Percentiles rank a stretch among this genome's conserved stretches.
Evolutionary conservation across 2,888 invertebrate species (phyloP).

Genomic region (Oscheius myriophilus): DNA sequence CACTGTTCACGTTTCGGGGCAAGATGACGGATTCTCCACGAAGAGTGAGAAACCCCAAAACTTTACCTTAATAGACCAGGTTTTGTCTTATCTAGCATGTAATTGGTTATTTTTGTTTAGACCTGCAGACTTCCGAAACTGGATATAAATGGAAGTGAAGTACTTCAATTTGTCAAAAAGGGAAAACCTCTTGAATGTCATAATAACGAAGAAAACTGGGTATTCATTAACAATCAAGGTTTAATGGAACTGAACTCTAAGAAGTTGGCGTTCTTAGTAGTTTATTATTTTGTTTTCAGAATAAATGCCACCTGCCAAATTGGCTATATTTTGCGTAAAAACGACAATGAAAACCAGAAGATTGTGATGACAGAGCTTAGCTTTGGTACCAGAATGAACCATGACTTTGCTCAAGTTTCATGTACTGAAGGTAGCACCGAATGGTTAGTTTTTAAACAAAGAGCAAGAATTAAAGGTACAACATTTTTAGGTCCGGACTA

Average conservation of each 20-base stretch:
- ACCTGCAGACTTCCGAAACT: constrained; percentile 66
- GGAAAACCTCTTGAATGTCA: constrained; percentile 53
- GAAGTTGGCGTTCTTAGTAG: constrained; percentile 18
- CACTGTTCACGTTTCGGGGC: too few relatives aligned
- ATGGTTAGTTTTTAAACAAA: constrained; percentile 15
- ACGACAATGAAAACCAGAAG: constrained; percentile 39
- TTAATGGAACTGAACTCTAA: constrained; percentile 48
- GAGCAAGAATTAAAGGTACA: too few relatives aligned
- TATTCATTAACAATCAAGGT: constrained; percentile 55
- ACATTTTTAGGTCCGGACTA: constrained; percentile 39
- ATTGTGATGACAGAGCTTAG: neutral
- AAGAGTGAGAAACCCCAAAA: constrained; percentile 8
- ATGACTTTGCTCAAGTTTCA: constrained; percentile 17
- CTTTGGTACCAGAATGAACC: constrained; percentile 9
- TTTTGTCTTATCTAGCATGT: neutral
- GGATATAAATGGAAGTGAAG: constrained; percentile 61
- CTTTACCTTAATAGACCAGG: constrained; percentile 10
- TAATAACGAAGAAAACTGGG: constrained; percentile 56
- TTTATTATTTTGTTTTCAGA: constrained; percentile 21
- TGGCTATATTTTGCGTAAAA: constrained; percentile 37
- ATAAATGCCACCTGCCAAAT: constrained; percentile 41
- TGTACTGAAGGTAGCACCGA: neutral
- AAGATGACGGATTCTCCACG: too few relatives aligned
- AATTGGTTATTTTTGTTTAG: constrained; percentile 9
- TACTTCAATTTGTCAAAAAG: constrained; percentile 57